Evolutionary conservation across 2,113 vertebrate species (phyloP).

Genomic region (Dipodomys ordii): DNA sequence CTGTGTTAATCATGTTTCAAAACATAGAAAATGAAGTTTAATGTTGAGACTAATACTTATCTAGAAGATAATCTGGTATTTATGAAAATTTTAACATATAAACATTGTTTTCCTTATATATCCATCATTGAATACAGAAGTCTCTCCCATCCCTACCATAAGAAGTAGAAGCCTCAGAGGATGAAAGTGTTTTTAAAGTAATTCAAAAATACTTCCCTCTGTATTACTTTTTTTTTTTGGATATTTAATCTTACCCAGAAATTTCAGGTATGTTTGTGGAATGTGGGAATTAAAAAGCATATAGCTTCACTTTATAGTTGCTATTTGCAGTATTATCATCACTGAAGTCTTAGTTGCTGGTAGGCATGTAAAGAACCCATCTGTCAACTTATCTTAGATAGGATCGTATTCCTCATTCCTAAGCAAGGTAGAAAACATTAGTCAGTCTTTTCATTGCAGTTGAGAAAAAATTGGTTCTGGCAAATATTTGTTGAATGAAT

Average conservation of each 20-base stretch:
- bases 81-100: background rate
- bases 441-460: slow-evolving; percentile 5
- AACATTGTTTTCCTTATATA: background rate
- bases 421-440: slow-evolving; percentile 38
- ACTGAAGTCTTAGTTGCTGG: background rate
- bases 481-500: slow-evolving; percentile 58
- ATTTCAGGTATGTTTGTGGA: background rate
- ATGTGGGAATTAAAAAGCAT: background rate
- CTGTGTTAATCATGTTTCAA: background rate
- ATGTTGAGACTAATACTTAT: slow-evolving; percentile 3
- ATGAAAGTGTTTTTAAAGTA: background rate
- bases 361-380: background rate
- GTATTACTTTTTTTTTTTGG: background rate
- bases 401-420: slow-evolving; percentile 35
- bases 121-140: background rate
- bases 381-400: slow-evolving; percentile 5
- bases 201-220: background rate
- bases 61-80: slow-evolving; percentile 3
- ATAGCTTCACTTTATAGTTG: background rate
- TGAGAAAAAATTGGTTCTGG: slow-evolving; percentile 36
- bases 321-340: background rate
- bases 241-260: slow-evolving; percentile 35
- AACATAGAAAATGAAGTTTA: background rate
- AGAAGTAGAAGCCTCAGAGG: slow-evolving; percentile 21
- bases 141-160: background rate